These are phyloP conservation scores for Ptychobarbus kaznakovi DNA, from an alignment of 2,797 vertebrate genomes.

Conservation along the genomic window DNA sequence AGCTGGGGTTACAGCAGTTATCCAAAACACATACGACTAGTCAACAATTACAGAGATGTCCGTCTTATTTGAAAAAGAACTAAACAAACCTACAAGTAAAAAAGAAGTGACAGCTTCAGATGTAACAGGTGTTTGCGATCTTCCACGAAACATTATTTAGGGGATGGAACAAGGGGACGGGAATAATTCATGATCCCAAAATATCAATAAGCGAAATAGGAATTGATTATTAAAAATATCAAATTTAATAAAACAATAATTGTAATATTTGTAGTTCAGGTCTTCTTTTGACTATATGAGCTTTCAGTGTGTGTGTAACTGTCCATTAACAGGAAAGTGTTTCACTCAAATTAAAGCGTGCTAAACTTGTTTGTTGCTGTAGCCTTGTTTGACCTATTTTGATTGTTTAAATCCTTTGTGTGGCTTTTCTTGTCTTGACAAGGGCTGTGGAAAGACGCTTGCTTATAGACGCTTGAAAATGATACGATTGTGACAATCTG, in stretches of 20 bases:
- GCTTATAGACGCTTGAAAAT: background rate
- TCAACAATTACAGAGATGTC: background rate
- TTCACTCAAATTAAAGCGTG: slow-evolving; percentile 6
- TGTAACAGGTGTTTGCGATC: slow-evolving; percentile 58
- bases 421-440: background rate
- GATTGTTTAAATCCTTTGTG: slow-evolving; percentile 8
- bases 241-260: background rate
- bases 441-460: background rate
- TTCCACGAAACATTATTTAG: slow-evolving; percentile 47
- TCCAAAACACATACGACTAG: slow-evolving; percentile 46
- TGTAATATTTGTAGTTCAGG: background rate
- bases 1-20: slow-evolving; percentile 70
- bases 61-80: background rate
- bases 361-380: slow-evolving; percentile 11
- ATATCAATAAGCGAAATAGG: background rate
- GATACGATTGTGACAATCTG: background rate
- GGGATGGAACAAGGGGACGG: slow-evolving; percentile 24
- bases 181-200: background rate
- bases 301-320: background rate
- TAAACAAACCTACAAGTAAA: background rate
- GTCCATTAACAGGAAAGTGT: background rate
- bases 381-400: slow-evolving; percentile 23
- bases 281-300: background rate
- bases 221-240: background rate
- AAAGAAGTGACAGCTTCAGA: slow-evolving; percentile 48